Percentiles rank a stretch among this genome's conserved stretches.
phyloP scores from a whole-genome alignment of 2,888 invertebrate genomes.

The Drosophila ochracea region DNA sequence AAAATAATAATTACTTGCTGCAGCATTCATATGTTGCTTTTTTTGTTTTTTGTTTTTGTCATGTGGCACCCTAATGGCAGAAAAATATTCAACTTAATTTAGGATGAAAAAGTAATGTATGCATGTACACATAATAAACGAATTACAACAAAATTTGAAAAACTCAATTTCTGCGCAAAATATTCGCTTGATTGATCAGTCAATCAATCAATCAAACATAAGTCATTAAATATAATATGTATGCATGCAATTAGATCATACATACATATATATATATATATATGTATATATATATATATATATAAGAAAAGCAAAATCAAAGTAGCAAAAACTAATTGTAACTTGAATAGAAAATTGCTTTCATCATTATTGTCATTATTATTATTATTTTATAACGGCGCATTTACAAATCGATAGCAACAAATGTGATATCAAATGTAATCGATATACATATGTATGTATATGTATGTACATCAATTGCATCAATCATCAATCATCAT shows the following conservation, averaged over 20 bases:
- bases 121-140: constrained; percentile 69
- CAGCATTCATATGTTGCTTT: constrained; percentile 11
- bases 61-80: constrained; percentile 60
- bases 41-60: constrained; percentile 10
- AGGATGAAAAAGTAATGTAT: constrained; percentile 54
- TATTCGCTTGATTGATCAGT: constrained; percentile 14
- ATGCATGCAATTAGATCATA: constrained; percentile 16
- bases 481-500: neutral
- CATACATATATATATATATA: neutral
- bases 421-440: constrained; percentile 30
- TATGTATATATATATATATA: constrained; percentile 15
- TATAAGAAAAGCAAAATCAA: constrained; percentile 57
- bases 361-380: constrained; percentile 15
- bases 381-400: constrained; percentile 24
- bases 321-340: constrained; percentile 56
- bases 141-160: constrained; percentile 84
- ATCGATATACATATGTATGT: constrained; percentile 15
- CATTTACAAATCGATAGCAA: constrained; percentile 52
- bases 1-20: constrained; percentile 37
- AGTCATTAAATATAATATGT: constrained; percentile 44
- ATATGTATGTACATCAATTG: constrained; percentile 24
- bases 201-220: constrained; percentile 41
- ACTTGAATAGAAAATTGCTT: constrained; percentile 48
- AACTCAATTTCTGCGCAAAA: constrained; percentile 80
- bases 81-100: constrained; percentile 60